phyloP scores from a whole-genome alignment of 92 coral and sea anemone genomes.

The Umimayanthus kanabou region DNA sequence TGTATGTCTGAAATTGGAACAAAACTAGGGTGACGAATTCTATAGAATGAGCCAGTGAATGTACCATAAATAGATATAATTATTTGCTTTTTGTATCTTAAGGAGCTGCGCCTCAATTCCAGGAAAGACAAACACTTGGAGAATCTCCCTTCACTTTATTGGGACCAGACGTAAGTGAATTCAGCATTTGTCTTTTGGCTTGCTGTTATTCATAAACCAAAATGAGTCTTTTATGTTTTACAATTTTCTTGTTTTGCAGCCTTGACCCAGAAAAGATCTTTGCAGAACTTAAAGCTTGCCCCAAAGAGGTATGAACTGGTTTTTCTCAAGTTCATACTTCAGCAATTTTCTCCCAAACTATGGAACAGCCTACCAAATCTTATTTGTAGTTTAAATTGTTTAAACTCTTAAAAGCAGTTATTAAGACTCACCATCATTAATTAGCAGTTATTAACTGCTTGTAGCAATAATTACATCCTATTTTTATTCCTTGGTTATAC shows the following conservation, averaged over 20 bases:
- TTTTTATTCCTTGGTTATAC: too few species aligned
- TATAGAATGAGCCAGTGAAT: not conserved
- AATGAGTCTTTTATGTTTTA: not conserved
- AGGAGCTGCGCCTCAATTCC: slow-evolving; percentile 84
- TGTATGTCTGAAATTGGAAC: too few species aligned
- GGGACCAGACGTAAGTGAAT: slow-evolving; percentile 88
- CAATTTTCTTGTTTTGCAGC: slow-evolving; percentile 50
- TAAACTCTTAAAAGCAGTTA: too few species aligned
- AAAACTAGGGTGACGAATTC: not conserved
- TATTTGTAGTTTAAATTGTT: too few species aligned
- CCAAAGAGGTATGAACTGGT: slow-evolving; percentile 72
- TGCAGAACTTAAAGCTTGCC: slow-evolving; percentile 82
- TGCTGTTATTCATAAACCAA: not conserved
- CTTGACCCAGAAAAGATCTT: slow-evolving; percentile 89
- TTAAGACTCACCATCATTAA: too few species aligned
- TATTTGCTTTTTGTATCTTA: not conserved
- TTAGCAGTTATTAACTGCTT: too few species aligned
- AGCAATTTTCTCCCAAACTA: too few species aligned
- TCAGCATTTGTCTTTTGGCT: not conserved
- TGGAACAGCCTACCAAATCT: too few species aligned
- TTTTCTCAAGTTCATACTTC: not conserved
- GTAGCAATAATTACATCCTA: too few species aligned
- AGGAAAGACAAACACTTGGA: slow-evolving; percentile 77
- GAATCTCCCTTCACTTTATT: slow-evolving; percentile 78
- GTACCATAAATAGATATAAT: not conserved